A percentile compares a stretch with the other conserved stretches of the same genome.
phyloP scores from a whole-genome alignment of 1,140 invertebrate species.

The Mercenaria mercenaria region DNA sequence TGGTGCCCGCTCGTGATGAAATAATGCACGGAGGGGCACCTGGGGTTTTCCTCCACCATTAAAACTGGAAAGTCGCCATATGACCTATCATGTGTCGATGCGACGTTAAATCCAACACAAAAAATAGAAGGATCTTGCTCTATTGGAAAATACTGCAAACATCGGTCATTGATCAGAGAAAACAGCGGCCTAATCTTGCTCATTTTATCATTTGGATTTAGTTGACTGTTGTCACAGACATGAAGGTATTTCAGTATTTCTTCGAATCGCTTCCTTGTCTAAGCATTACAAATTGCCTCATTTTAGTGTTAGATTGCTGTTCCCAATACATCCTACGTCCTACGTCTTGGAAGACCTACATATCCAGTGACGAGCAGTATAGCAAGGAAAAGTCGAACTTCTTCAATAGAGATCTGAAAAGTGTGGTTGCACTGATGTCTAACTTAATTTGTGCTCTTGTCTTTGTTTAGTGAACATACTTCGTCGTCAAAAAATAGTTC shows the following conservation, averaged over 20 bases:
- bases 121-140: background rate
- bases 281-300: slow-evolving; percentile 21
- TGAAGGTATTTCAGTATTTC: too few species aligned
- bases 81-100: too few species aligned
- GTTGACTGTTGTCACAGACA: too few species aligned
- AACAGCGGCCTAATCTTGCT: slow-evolving; percentile 53
- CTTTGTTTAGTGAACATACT: slow-evolving; percentile 22
- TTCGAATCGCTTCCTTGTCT: slow-evolving; percentile 53
- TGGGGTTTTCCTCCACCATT: too few species aligned
- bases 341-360: slow-evolving; percentile 38
- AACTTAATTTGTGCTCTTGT: background rate
- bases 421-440: background rate
- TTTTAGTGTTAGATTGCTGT: slow-evolving; percentile 37
- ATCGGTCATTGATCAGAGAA: slow-evolving; percentile 39
- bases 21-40: too few species aligned
- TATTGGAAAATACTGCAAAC: slow-evolving; percentile 32
- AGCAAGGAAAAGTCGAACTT: slow-evolving; percentile 44
- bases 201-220: too few species aligned
- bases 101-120: too few species aligned
- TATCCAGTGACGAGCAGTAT: slow-evolving; percentile 51
- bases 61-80: too few species aligned
- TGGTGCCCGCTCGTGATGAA: too few species aligned
- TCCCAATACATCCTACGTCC: slow-evolving; percentile 64
- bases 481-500: slow-evolving; percentile 61
- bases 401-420: slow-evolving; percentile 26